Base-by-base conservation (phyloP, 35 echinoderm and acorn worm genomes). In the Eucidaris tribuloides region DNA sequence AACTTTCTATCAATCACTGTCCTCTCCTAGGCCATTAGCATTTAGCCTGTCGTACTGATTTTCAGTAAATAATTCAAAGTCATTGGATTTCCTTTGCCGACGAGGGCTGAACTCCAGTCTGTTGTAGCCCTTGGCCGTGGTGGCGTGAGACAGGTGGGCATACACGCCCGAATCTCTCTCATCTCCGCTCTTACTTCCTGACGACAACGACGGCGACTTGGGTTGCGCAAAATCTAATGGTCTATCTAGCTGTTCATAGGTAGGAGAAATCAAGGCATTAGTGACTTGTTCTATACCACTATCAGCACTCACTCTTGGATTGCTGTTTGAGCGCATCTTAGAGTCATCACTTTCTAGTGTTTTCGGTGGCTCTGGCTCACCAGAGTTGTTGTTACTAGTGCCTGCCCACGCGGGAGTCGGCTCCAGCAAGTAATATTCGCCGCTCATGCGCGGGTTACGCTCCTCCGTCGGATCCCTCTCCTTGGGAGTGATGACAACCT, bases 171-270 rank as follows among this genome's bases (percentile, higher is more conserved):
- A 74, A 40, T 74, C 68, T 24, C 68, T 33, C 41, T 74, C 68
- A 44, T 74, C 68, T 6, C 44, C 68, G 68, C 68, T 74, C 35
- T 44, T 38, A 0, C 44, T 40, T 35, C 35, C 25, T 40, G 6
- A 42, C 2, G 68, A 74, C 28, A 18, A 40, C 11, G 68, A 17
- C 37, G 68, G 68, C n/a, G 68, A 74, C 5, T 40, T 33, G 9
- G 34, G 68, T 22, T 74, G 68, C 68, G 25, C 68, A 38, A 74
- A 44, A 40, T 74, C 68, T 22, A 74, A 41, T 17, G 68, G 68
- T 74, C 68, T 74, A 25, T 74, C 68, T 44, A 74, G 68, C 34
- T 74, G 68, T n/a, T 74, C 68, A 44, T 74, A 74, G 68, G 38
- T 33, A 7, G 68, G 68, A 2, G 68, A 74, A 1, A 17, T 22